Evolutionary conservation across 2,113 vertebrate species (phyloP), one percentile per base, ranked within the genome.

Genomic region (Symphodus melops): DNA sequence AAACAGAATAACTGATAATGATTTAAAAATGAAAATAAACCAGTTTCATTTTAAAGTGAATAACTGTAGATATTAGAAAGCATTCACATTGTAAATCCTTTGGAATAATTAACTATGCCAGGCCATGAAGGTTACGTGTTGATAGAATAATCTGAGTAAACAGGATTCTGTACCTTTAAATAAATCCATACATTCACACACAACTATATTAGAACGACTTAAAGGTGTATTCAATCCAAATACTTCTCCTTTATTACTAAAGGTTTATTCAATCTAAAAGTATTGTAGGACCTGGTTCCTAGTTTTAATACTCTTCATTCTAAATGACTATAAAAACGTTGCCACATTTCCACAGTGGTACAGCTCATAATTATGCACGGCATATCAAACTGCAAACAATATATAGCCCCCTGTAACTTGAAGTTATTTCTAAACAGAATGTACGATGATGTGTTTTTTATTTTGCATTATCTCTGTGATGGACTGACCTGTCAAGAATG

Each of bases 401-500:
- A 44, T 19, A 39, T 1, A 19, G 12, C 58, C 56, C 1, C 2
- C 12, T 37, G 13, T 54, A 23, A 60, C 42, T 41, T 52, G 11
- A 58, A 54, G 28, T 21, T 55, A 68, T 73, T 79, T 20, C 60
- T 49, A 60, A 28, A 6, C 17, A 16, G 33, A 61, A 68, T 21
- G 9, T 20, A 72, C 36, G 41, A 41, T 55, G 39, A 54, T n/a
- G 51, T 19, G 54, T 39, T n/a, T 60, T 42, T 70, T 25, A 25
- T 54, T 68, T 56, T 63, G 6, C 39, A 14, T 28, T 70, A 9
- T 33, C 19, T 52, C 44, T 52, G 20, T 58, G 33, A 64, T 20
- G 6, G n/a, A 52, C 10, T 41, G 5, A 57, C 19, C 21, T 48
- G 71, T 58, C 17, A 23, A 48, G 12, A 62, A 62, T 13, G 9